Conservation (phyloP, 2,797 vertebrate species). For the Selene dorsalis region DNA sequence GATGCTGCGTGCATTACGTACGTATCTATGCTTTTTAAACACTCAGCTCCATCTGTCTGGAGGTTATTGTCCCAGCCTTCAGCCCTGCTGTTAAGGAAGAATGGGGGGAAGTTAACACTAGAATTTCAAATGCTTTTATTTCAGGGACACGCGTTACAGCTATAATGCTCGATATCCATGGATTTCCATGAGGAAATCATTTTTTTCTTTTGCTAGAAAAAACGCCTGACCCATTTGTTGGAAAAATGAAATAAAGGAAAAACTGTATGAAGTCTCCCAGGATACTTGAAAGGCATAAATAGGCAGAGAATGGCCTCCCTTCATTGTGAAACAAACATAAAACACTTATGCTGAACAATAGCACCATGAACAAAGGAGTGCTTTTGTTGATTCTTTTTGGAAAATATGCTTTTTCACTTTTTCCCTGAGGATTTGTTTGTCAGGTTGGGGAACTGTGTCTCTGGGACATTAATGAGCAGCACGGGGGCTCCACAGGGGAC, state of each 20-base stretch:
- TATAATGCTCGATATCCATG: slow-evolving; percentile 17
- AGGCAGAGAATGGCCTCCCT: slow-evolving; percentile 42
- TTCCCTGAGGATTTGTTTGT: neutral
- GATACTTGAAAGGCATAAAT: slow-evolving; percentile 50
- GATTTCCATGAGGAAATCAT: slow-evolving; percentile 43
- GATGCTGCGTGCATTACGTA: slow-evolving; percentile 10
- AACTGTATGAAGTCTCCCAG: slow-evolving; percentile 32
- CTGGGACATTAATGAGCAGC: too few relatives aligned
- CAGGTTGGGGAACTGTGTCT: too few relatives aligned
- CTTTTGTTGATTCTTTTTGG: neutral
- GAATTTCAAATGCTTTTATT: slow-evolving; percentile 62
- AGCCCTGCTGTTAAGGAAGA: slow-evolving; percentile 76
- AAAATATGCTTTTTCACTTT: neutral
- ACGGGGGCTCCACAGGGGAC: too few relatives aligned
- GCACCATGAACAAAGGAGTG: slow-evolving; percentile 41
- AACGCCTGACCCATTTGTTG: slow-evolving; percentile 7
- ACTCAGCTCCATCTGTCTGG: slow-evolving; percentile 28
- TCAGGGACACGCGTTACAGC: slow-evolving; percentile 43
- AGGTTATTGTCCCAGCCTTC: slow-evolving; percentile 67
- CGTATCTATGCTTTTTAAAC: slow-evolving; percentile 32
- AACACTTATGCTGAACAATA: slow-evolving; percentile 58
- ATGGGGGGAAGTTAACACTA: slow-evolving; percentile 75
- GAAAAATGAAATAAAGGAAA: slow-evolving; percentile 9
- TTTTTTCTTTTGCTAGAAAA: neutral
- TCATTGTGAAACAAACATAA: slow-evolving; percentile 62